Evolutionary conservation across 2,888 invertebrate species (phyloP).

Genomic region (Ischnus inquisitorius): DNA sequence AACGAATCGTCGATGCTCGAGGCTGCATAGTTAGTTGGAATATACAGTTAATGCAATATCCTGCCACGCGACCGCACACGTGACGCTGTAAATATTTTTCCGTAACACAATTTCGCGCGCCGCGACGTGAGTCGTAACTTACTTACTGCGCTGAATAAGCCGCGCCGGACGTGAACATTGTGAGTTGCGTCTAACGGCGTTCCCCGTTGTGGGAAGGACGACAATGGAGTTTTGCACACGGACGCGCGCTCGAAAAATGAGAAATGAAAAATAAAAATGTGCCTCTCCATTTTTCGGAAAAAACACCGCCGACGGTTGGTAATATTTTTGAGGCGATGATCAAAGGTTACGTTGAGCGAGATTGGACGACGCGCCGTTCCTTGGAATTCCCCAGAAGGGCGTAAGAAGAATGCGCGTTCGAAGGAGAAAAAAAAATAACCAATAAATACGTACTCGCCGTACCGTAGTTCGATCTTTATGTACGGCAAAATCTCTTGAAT

Average conservation of each 20-base stretch:
- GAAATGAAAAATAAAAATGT: background rate
- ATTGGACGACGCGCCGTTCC: background rate
- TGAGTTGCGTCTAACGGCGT: background rate
- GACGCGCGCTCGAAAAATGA: background rate
- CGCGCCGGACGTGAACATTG: constrained; percentile 1
- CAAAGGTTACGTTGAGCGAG: background rate
- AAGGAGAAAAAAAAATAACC: background rate
- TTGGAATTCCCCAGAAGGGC: too few relatives aligned
- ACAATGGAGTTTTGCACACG: background rate
- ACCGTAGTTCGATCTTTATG: background rate
- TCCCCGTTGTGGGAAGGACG: background rate
- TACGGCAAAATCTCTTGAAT: constrained; percentile 53
- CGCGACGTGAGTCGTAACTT: constrained; percentile 64
- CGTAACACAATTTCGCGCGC: constrained; percentile 52
- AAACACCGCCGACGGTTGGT: too few relatives aligned
- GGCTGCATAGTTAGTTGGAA: constrained; percentile 10
- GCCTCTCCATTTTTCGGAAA: too few relatives aligned
- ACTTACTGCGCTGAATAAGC: constrained; percentile 43
- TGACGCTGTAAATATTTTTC: constrained; percentile 68
- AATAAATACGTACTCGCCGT: constrained; percentile 1
- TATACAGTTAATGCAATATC: constrained; percentile 37
- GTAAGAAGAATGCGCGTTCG: background rate
- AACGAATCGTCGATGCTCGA: constrained; percentile 31
- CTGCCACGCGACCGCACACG: constrained; percentile 65
- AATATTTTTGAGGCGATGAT: too few relatives aligned